phyloP scores from a whole-genome alignment of 1,140 invertebrate species.

The Micrasema longulum region DNA sequence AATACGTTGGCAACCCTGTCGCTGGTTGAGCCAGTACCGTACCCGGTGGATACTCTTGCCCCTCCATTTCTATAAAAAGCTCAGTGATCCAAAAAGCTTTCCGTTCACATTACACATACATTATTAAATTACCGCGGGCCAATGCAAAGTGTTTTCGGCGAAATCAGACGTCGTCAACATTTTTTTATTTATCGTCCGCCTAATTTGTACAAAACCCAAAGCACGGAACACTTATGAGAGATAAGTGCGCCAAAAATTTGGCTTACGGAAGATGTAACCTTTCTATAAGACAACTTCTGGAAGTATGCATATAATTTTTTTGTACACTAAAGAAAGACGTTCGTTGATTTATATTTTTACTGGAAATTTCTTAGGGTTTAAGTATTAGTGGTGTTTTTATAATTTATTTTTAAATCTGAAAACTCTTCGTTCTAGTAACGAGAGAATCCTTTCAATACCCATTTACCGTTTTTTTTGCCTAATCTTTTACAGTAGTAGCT shows the following conservation, averaged over 20 bases:
- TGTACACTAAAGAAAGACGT: neutral
- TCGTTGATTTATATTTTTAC: neutral
- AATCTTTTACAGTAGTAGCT: no score
- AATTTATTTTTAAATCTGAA: no score
- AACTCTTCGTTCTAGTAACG: no score
- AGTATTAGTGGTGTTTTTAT: no score
- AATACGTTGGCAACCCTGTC: no score
- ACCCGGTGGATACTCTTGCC: neutral
- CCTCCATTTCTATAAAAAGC: slow-evolving; percentile 46
- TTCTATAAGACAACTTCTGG: neutral
- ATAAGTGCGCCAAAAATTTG: neutral
- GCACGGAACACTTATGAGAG: neutral
- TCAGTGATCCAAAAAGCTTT: slow-evolving; percentile 52
- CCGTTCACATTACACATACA: slow-evolving; percentile 43
- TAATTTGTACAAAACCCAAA: no score
- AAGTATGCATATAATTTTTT: neutral
- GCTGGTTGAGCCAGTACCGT: no score
- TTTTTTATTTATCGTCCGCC: no score
- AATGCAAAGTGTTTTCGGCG: slow-evolving; percentile 34
- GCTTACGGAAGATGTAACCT: neutral
- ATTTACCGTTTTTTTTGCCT: no score
- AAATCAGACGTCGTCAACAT: neutral
- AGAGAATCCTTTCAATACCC: no score
- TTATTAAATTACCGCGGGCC: slow-evolving; percentile 49
- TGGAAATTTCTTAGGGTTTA: no score